A percentile compares a stretch with the other conserved stretches of the same genome.
Conservation (phyloP, 2,797 vertebrate genomes). For the Arrhamphus sclerolepis region DNA sequence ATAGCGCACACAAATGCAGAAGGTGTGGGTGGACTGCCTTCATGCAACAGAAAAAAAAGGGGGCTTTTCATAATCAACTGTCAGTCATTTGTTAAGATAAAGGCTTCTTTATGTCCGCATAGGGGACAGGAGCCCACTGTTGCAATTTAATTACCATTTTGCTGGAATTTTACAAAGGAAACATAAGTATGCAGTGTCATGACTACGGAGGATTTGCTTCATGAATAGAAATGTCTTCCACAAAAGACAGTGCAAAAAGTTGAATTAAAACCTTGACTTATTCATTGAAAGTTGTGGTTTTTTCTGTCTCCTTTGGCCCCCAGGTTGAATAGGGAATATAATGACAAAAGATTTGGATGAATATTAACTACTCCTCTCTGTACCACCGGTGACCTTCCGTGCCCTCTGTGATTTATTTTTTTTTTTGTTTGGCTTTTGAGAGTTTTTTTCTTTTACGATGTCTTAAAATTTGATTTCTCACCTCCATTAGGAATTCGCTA, state of each 20-base stretch:
- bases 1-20: conserved; percentile 61
- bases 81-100: conserved; percentile 76
- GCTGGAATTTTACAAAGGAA: conserved; percentile 67
- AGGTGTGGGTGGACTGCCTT: conserved; percentile 71
- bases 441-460: conserved; percentile 17
- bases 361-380: conserved; percentile 47
- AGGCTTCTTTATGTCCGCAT: conserved; percentile 70
- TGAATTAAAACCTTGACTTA: conserved; percentile 72
- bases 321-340: conserved; percentile 56
- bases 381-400: conserved; percentile 33
- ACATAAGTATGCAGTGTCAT: conserved; percentile 70
- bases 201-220: conserved; percentile 61
- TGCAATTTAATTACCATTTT: conserved; percentile 76
- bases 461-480: conserved; percentile 9
- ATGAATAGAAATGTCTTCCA: conserved; percentile 75
- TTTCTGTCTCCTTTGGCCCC: conserved; percentile 54
- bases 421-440: conserved; percentile 15
- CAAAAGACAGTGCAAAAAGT: conserved; percentile 64
- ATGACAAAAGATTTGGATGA: conserved; percentile 58
- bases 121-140: conserved; percentile 56
- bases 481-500: conserved; percentile 15
- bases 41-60: conserved; percentile 20
- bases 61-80: conserved; percentile 70
- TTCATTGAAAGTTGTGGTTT: conserved; percentile 66
- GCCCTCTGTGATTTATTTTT: conserved; percentile 22